phyloP scores from a whole-genome alignment of 2,113 vertebrate species.

The Pituophis catenifer region DNA sequence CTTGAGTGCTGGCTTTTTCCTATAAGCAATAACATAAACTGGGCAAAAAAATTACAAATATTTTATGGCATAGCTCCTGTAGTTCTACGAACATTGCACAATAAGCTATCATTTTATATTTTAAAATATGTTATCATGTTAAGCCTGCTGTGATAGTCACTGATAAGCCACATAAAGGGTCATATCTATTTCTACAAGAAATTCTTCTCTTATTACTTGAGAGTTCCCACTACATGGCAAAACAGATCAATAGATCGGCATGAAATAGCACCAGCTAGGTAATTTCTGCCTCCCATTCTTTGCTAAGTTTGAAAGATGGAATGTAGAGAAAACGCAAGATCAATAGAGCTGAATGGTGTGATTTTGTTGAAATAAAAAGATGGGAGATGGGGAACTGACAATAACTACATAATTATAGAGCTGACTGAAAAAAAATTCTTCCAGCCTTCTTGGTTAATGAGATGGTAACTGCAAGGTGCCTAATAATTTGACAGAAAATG shows the following conservation, averaged over 20 bases:
- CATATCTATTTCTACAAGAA: not conserved
- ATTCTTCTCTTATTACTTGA: not conserved
- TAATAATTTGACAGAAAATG: not conserved
- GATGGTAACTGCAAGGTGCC: not conserved
- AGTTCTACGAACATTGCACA: not conserved
- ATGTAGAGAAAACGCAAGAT: not conserved
- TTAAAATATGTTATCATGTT: not conserved
- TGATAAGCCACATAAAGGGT: not conserved
- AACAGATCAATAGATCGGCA: not conserved
- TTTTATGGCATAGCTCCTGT: not conserved
- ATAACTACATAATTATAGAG: not conserved
- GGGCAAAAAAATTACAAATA: not conserved
- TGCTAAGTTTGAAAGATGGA: not conserved
- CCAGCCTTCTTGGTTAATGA: not conserved
- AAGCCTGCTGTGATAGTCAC: not conserved
- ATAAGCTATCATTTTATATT: not conserved
- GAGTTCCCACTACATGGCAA: not conserved
- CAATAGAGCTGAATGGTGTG: not conserved
- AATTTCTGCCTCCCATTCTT: not conserved
- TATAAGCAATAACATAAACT: not conserved
- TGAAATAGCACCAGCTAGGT: not conserved
- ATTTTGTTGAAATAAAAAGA: not conserved
- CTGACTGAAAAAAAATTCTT: not conserved
- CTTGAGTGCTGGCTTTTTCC: not conserved
- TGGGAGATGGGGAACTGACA: not conserved